These are phyloP conservation scores for Exocentrus adspersus DNA, from an alignment of 2,888 invertebrate species.

Conservation along the genomic window DNA sequence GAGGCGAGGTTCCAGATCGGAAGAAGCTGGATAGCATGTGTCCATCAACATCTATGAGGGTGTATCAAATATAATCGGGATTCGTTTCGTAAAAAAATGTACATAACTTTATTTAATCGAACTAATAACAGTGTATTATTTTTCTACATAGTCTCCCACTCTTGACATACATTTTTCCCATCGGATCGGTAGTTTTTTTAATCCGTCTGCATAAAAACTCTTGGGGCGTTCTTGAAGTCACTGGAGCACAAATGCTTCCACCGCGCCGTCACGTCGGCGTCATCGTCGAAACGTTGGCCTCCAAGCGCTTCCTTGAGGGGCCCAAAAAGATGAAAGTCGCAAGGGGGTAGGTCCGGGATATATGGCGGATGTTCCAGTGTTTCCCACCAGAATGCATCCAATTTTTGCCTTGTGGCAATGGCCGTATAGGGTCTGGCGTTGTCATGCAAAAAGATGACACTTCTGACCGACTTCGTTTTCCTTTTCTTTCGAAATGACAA, in stretches of 20 bases:
- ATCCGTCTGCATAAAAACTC: background rate
- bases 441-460: constrained; percentile 23
- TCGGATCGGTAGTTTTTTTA: constrained; percentile 1
- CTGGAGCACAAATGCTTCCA: background rate
- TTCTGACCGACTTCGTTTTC: background rate
- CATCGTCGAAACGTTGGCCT: constrained; percentile 17
- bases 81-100: background rate
- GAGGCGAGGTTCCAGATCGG: too few species aligned
- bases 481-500: constrained; percentile 10
- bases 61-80: constrained; percentile 9
- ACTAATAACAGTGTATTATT: background rate
- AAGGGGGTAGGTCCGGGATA: constrained; percentile 48
- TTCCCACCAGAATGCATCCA: constrained; percentile 17
- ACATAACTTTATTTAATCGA: background rate
- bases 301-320: constrained; percentile 48
- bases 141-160: constrained; percentile 9
- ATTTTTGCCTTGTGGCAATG: constrained; percentile 6
- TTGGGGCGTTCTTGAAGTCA: background rate
- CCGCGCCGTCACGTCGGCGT: background rate
- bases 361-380: constrained; percentile 31
- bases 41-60: too few species aligned
- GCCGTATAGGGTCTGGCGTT: constrained; percentile 25
- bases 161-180: constrained; percentile 9
- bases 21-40: too few species aligned
- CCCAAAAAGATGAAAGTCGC: constrained; percentile 48